phyloP scores from a whole-genome alignment of 2,113 vertebrate species.

The Malaclemys terrapin region DNA sequence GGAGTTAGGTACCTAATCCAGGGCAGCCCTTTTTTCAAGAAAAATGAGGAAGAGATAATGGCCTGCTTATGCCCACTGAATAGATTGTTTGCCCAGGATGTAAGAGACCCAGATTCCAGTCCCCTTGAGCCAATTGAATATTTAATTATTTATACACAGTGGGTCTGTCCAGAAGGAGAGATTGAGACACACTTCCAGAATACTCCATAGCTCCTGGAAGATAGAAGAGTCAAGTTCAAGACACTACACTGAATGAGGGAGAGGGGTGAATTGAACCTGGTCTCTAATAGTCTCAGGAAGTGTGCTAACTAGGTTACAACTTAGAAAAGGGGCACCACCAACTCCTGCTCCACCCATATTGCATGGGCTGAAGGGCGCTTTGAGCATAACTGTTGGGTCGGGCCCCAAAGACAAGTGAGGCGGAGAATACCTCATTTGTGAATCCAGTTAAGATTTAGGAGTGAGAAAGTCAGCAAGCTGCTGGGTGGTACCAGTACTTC shows the following conservation, averaged over 20 bases:
- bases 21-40: neutral
- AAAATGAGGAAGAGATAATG: neutral
- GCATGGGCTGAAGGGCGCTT: neutral
- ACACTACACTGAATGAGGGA: neutral
- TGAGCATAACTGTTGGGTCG: neutral
- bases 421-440: neutral
- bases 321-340: neutral
- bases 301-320: neutral
- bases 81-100: neutral
- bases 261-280: neutral
- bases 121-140: neutral
- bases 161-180: neutral
- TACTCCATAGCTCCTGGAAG: neutral
- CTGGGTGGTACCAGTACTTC: neutral
- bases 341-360: neutral
- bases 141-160: neutral
- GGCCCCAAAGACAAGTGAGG: neutral
- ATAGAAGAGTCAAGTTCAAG: neutral
- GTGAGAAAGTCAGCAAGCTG: neutral
- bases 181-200: neutral
- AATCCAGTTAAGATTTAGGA: neutral
- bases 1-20: neutral
- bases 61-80: neutral
- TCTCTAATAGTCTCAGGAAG: neutral
- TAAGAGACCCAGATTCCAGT: neutral